Evolutionary conservation across 2,797 vertebrate genomes (phyloP).

Genomic region (Cossypha polioptera): DNA sequence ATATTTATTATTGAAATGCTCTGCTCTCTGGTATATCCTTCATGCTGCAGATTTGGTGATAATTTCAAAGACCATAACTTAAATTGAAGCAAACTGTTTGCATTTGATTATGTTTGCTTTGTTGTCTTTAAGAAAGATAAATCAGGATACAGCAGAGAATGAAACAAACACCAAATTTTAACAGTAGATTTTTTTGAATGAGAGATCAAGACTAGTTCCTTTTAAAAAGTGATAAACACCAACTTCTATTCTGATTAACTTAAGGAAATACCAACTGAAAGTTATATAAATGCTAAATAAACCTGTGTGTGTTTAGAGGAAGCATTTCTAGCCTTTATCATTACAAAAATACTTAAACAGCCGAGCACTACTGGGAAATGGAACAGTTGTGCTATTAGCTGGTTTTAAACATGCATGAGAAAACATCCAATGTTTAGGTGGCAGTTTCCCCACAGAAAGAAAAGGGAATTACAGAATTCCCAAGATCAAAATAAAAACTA

Average conservation of each 20-base stretch:
- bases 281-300: neutral
- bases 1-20: neutral
- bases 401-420: neutral
- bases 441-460: neutral
- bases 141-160: neutral
- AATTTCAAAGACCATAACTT: neutral
- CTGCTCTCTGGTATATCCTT: neutral
- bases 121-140: neutral
- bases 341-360: neutral
- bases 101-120: neutral
- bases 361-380: neutral
- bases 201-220: neutral
- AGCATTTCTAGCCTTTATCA: neutral
- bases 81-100: neutral
- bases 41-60: neutral
- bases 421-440: slow-evolving; percentile 5
- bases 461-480: slow-evolving; percentile 43
- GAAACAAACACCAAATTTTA: neutral
- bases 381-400: neutral
- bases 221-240: neutral
- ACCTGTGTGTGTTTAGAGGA: neutral
- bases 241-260: neutral
- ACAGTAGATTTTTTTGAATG: neutral
- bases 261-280: neutral
- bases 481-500: slow-evolving; percentile 60